Evolutionary conservation across 2,113 vertebrate genomes (phyloP).

Genomic region (Sphyrna mokarran): DNA sequence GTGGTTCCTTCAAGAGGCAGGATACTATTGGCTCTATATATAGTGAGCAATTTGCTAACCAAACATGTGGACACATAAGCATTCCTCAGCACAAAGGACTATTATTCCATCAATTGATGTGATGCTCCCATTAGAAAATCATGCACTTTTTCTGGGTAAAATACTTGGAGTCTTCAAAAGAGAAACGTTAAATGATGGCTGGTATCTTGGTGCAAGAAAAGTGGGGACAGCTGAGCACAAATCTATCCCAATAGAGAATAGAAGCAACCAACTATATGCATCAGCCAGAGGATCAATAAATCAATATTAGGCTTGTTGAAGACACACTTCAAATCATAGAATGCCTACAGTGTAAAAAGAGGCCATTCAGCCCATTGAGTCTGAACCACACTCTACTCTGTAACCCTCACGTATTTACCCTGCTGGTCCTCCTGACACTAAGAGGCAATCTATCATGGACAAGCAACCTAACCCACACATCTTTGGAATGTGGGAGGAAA

Average conservation of each 20-base stretch:
- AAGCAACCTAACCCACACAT: too few species aligned
- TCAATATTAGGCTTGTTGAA: neutral
- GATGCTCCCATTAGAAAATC: neutral
- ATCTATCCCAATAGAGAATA: neutral
- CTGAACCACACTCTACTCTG: too few species aligned
- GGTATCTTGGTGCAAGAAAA: neutral
- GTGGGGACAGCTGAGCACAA: neutral
- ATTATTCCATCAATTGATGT: neutral
- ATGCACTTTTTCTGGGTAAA: neutral
- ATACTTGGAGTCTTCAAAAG: neutral
- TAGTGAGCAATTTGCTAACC: neutral
- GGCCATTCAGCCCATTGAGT: too few species aligned
- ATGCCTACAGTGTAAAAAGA: too few species aligned
- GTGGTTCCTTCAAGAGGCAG: neutral
- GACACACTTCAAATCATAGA: neutral
- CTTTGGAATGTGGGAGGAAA: too few species aligned
- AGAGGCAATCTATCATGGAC: too few species aligned
- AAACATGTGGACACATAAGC: neutral
- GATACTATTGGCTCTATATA: neutral
- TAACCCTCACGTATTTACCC: too few species aligned
- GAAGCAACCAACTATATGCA: neutral
- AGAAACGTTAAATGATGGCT: neutral
- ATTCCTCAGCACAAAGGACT: neutral
- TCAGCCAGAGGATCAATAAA: neutral
- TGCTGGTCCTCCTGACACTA: too few species aligned